Conservation (phyloP, 2,797 vertebrate species). For the Hippopotamyrus pictus region DNA sequence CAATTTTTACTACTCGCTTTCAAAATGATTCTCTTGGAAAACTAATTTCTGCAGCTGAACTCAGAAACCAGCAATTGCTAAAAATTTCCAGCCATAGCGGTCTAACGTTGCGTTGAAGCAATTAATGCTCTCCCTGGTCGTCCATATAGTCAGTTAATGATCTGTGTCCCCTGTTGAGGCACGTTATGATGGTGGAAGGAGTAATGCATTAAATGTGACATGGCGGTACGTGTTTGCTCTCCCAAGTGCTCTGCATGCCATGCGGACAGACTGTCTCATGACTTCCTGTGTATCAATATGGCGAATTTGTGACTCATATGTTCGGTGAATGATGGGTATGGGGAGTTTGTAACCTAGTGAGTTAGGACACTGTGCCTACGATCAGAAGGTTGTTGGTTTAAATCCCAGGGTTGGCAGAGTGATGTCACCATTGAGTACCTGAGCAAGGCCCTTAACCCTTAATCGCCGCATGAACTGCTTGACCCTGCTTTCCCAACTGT, state of each 20-base stretch:
- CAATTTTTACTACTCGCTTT: not conserved
- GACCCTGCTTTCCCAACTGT: not conserved
- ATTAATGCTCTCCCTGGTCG: conserved; percentile 63
- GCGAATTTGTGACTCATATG: not conserved
- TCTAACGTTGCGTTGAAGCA: conserved; percentile 58
- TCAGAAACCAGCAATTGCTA: conserved; percentile 61
- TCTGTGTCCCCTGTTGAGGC: conserved; percentile 39
- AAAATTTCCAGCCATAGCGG: conserved; percentile 60
- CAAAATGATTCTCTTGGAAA: not conserved
- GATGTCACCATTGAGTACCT: not conserved
- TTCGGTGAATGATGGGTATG: not conserved
- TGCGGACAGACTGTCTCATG: not conserved
- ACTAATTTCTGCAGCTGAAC: not conserved
- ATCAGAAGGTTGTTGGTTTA: not conserved
- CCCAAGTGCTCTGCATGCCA: not conserved
- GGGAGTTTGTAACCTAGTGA: not conserved
- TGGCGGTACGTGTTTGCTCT: not conserved
- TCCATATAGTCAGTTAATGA: conserved; percentile 57
- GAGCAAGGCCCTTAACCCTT: not conserved
- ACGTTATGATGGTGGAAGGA: conserved; percentile 27
- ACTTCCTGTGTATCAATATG: not conserved
- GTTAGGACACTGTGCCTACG: not conserved
- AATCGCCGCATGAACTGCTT: not conserved
- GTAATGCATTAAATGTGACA: conserved; percentile 25
- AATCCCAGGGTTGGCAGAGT: not conserved